A percentile compares a stretch with the other conserved stretches of the same genome.
phyloP scores from a whole-genome alignment of 2,888 invertebrate species.

The Chydorus sphaericus region DNA sequence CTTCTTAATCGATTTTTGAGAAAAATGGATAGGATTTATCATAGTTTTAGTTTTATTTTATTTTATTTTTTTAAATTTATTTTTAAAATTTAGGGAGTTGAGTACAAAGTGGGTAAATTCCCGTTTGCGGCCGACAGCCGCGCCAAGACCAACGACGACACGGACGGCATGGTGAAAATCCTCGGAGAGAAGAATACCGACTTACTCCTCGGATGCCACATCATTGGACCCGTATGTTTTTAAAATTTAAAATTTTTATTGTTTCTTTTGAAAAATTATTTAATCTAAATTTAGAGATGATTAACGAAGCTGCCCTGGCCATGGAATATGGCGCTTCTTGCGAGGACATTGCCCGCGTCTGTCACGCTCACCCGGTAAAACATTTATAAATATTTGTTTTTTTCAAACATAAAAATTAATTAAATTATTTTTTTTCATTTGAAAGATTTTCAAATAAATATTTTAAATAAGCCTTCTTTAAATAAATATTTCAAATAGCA shows the following conservation, averaged over 20 bases:
- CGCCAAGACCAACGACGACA: conserved; percentile 94
- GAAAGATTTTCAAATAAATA: no score
- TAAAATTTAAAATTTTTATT: neutral
- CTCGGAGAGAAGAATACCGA: conserved; percentile 86
- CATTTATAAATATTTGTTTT: conserved; percentile 12
- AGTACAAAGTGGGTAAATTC: conserved; percentile 94
- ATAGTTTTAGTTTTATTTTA: no score
- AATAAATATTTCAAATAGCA: no score
- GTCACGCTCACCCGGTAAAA: conserved; percentile 95
- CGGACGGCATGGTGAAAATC: conserved; percentile 94
- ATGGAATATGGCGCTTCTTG: conserved; percentile 98
- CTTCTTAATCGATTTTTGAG: no score
- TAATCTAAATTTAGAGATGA: conserved; percentile 53
- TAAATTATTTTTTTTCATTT: no score
- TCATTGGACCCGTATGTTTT: conserved; percentile 81
- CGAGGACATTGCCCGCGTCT: conserved; percentile 95
- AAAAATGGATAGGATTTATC: no score
- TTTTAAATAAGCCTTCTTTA: no score
- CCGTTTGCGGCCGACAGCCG: conserved; percentile 95
- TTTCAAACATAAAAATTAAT: no score
- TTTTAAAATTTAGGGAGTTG: conserved; percentile 48
- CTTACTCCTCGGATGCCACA: conserved; percentile 88
- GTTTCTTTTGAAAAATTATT: conserved; percentile 2
- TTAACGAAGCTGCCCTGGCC: conserved; percentile 94
- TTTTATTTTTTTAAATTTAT: neutral